Percentiles rank a stretch among this genome's conserved stretches.
Evolutionary conservation across 2,113 vertebrate genomes (phyloP).

Genomic region (Clupea harengus): DNA sequence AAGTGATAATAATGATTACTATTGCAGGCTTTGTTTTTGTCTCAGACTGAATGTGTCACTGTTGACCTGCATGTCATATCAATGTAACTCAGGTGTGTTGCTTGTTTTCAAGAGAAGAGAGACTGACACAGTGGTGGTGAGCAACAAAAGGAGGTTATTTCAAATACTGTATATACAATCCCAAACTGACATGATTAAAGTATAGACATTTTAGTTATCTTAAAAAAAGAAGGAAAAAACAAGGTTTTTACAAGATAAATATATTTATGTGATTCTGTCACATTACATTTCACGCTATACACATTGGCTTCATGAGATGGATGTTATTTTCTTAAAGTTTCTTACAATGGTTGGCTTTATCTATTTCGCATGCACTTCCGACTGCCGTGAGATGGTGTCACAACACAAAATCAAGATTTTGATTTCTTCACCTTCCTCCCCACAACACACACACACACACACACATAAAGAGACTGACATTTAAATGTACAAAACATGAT

Average conservation of each 20-base stretch:
- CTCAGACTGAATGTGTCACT: background rate
- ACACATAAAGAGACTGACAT: conserved; percentile 17
- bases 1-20: background rate
- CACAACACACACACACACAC: conserved; percentile 55
- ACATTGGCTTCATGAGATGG: conserved; percentile 64
- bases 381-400: conserved; percentile 81
- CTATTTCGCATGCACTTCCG: conserved; percentile 81
- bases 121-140: background rate
- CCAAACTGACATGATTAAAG: background rate
- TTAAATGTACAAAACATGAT: conserved; percentile 68
- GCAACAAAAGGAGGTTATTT: background rate
- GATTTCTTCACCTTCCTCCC: conserved; percentile 23
- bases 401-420: conserved; percentile 72
- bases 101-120: no score
- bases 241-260: conserved; percentile 65
- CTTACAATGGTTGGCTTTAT: conserved; percentile 47
- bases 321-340: conserved; percentile 54
- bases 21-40: background rate
- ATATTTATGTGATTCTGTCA: conserved; percentile 70
- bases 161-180: background rate
- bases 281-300: conserved; percentile 64
- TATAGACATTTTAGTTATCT: conserved; percentile 27
- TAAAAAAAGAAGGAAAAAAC: conserved; percentile 16
- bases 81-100: no score
- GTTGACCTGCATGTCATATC: background rate